Percentiles rank a stretch among this genome's conserved stretches.
These are phyloP conservation scores for Poecilia velifera DNA, from an alignment of 2,797 vertebrate species.

Conservation along the genomic window DNA sequence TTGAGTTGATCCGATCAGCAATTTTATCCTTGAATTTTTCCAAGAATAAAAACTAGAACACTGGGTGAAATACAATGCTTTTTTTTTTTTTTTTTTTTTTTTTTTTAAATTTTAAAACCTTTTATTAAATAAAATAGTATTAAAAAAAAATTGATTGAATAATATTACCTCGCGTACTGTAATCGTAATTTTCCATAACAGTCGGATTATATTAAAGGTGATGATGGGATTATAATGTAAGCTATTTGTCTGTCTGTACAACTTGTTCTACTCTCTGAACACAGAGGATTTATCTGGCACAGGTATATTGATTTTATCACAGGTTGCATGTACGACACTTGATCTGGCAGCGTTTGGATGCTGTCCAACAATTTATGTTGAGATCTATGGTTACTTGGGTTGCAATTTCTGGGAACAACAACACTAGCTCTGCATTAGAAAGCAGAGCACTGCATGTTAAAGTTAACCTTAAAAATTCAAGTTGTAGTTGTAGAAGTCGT, in stretches of 20 bases:
- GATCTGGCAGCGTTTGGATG: background rate
- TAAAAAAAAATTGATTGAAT: slow-evolving; percentile 39
- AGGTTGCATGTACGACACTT: slow-evolving; percentile 1
- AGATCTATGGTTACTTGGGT: background rate
- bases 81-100: background rate
- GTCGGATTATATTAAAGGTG: slow-evolving; percentile 31
- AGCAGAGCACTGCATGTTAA: background rate
- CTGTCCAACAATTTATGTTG: background rate
- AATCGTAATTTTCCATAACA: slow-evolving; percentile 10
- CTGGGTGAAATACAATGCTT: background rate
- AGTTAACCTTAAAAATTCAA: background rate
- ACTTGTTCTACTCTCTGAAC: slow-evolving; percentile 23
- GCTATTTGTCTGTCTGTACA: slow-evolving; percentile 24
- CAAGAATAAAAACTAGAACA: background rate
- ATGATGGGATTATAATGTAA: slow-evolving; percentile 17
- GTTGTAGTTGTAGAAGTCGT: too few species aligned
- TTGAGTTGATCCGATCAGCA: slow-evolving; percentile 13
- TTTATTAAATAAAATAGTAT: slow-evolving; percentile 27
- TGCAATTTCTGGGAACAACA: background rate
- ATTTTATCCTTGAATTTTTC: background rate
- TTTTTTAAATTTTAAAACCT: background rate
- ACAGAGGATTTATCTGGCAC: background rate
- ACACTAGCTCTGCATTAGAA: background rate
- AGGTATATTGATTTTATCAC: slow-evolving; percentile 17
- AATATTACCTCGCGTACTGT: slow-evolving; percentile 28